Percentiles rank a stretch among this genome's conserved stretches.
Conservation (phyloP, 1,140 invertebrate species). For the Plutomurus gul region DNA sequence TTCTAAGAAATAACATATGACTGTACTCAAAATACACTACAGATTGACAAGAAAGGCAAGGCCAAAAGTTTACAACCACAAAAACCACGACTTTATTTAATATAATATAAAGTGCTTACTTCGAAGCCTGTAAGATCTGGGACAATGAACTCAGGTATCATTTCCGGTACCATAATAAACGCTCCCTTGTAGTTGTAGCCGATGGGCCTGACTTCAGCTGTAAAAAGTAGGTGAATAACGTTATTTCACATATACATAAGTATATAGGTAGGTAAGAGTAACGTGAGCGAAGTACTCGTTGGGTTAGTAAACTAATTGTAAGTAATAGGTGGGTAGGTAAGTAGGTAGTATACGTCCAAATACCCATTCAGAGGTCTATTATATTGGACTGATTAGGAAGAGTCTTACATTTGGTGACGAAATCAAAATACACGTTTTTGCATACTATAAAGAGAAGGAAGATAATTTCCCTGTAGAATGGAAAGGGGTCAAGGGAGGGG, state of each 20-base stretch:
- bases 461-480: too few relatives aligned
- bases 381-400: too few relatives aligned
- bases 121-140: constrained; percentile 79
- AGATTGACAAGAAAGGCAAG: not conserved
- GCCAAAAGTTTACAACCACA: not conserved
- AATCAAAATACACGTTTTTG: too few relatives aligned
- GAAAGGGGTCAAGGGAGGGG: too few relatives aligned
- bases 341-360: too few relatives aligned
- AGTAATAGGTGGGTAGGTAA: not conserved
- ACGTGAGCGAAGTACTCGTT: too few relatives aligned
- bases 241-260: constrained; percentile 31
- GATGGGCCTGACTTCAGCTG: constrained; percentile 68
- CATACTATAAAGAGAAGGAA: too few relatives aligned
- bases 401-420: too few relatives aligned
- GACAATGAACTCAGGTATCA: constrained; percentile 88
- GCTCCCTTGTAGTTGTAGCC: constrained; percentile 64
- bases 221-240: constrained; percentile 21
- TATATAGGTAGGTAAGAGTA: too few relatives aligned
- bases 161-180: constrained; percentile 77
- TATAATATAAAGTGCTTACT: constrained; percentile 58
- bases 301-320: not conserved
- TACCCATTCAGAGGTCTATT: too few relatives aligned
- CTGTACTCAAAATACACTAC: not conserved
- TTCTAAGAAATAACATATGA: not conserved
- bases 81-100: not conserved